phyloP scores from a whole-genome alignment of 2,888 invertebrate genomes.

The Coelopa pilipes region DNA sequence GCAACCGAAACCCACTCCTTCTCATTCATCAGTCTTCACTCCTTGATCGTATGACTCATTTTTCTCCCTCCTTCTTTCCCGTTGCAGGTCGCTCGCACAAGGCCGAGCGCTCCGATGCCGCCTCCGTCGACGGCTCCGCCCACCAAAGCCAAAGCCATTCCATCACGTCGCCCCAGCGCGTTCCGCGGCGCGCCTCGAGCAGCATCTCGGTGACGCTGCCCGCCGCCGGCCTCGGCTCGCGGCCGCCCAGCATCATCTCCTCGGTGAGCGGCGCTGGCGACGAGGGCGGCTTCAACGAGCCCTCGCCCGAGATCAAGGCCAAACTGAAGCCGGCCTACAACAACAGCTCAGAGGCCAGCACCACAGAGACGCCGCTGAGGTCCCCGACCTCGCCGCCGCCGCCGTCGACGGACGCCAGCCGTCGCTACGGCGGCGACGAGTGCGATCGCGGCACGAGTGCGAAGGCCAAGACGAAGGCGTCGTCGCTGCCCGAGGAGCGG shows the following conservation, averaged over 20 bases:
- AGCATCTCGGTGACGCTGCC: conserved; percentile 74
- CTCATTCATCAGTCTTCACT: too few relatives aligned
- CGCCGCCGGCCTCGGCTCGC: conserved; percentile 73
- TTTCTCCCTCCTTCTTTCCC: not conserved
- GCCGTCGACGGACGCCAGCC: conserved; percentile 33
- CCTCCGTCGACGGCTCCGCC: not conserved
- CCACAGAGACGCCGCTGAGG: conserved; percentile 34
- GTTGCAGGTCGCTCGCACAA: conserved; percentile 56
- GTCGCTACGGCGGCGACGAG: conserved; percentile 30
- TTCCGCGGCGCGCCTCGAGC: conserved; percentile 70
- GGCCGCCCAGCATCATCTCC: conserved; percentile 76
- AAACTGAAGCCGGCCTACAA: conserved; percentile 63
- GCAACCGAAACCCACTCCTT: too few relatives aligned
- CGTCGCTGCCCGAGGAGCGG: conserved; percentile 52
- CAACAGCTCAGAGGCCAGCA: conserved; percentile 19
- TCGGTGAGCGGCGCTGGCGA: conserved; percentile 72
- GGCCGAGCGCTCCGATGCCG: conserved; percentile 45
- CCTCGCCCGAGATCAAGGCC: conserved; percentile 77
- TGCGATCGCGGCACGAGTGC: conserved; percentile 31
- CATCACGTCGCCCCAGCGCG: conserved; percentile 56
- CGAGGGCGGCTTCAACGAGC: conserved; percentile 79
- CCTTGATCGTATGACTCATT: not conserved
- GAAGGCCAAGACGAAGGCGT: conserved; percentile 43
- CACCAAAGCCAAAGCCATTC: conserved; percentile 48
- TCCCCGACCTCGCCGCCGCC: conserved; percentile 7